Conservation (phyloP, 1,140 invertebrate species). For the Drosophila yakuba region DNA sequence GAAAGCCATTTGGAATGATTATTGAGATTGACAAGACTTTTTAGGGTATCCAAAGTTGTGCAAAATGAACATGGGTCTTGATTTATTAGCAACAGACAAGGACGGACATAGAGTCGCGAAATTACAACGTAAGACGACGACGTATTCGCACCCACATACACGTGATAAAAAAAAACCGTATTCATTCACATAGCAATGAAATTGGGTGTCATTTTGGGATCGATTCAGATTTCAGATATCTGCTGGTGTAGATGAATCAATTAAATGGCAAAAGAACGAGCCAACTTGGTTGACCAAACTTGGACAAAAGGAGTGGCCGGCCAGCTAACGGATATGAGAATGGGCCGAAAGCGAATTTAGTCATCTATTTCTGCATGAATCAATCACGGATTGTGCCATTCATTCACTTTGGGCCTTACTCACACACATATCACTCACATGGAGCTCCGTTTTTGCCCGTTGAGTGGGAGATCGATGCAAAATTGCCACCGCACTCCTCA, state of each 20-base stretch:
- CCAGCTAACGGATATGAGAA: constrained; percentile 33
- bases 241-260: constrained; percentile 6
- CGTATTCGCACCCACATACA: constrained; percentile 30
- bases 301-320: constrained; percentile 37
- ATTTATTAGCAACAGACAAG: constrained; percentile 71
- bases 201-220: background rate
- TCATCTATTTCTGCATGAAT: constrained; percentile 44
- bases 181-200: constrained; percentile 30
- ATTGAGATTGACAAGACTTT: background rate
- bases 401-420: constrained; percentile 25
- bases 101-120: constrained; percentile 56
- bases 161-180: constrained; percentile 12
- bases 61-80: constrained; percentile 60
- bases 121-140: constrained; percentile 60
- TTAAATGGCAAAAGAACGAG: constrained; percentile 19
- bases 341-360: constrained; percentile 23
- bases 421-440: constrained; percentile 30
- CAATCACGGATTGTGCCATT: constrained; percentile 34
- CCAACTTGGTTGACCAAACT: constrained; percentile 34
- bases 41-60: constrained; percentile 18
- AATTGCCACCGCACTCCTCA: background rate
- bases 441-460: constrained; percentile 27
- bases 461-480: constrained; percentile 28
- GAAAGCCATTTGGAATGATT: too few relatives aligned
- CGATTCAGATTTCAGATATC: constrained; percentile 4